A percentile compares a stretch with the other conserved stretches of the same genome.
These are phyloP conservation scores for Picus viridis DNA, from an alignment of 2,797 vertebrate species.

Conservation along the genomic window DNA sequence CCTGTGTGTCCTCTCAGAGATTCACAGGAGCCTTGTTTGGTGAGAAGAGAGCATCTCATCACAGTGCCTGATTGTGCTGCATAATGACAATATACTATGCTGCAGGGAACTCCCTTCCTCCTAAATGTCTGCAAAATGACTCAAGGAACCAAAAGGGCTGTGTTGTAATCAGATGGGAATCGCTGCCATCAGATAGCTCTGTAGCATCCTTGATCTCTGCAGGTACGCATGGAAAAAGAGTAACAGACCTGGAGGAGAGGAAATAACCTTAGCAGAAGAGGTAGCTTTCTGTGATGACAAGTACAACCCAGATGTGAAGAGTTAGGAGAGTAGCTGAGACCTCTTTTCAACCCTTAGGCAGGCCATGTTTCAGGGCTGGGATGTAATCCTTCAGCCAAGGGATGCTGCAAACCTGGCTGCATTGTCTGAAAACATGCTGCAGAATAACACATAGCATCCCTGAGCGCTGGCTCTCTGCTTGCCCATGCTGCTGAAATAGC, in stretches of 20 bases:
- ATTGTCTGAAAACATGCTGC: not conserved
- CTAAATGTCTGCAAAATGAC: not conserved
- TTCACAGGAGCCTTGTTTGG: not conserved
- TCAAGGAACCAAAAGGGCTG: not conserved
- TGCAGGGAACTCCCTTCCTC: slow-evolving; percentile 12
- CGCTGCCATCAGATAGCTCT: not conserved
- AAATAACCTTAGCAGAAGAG: not conserved
- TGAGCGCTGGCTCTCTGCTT: not conserved
- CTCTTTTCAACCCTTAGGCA: not conserved
- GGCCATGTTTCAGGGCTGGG: not conserved
- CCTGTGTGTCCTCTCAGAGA: not conserved
- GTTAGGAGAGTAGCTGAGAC: not conserved
- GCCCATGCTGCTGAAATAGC: not conserved
- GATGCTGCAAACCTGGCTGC: not conserved
- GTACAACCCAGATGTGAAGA: not conserved
- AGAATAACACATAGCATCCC: not conserved
- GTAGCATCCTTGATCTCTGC: not conserved
- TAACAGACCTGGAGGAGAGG: not conserved
- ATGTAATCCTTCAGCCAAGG: not conserved
- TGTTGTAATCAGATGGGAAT: not conserved
- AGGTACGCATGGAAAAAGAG: not conserved
- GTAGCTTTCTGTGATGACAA: not conserved
- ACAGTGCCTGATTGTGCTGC: not conserved
- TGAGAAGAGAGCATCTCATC: not conserved
- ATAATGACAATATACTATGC: not conserved